Base-by-base conservation (phyloP, 1,140 invertebrate species). In the Anadara kagoshimensis region DNA sequence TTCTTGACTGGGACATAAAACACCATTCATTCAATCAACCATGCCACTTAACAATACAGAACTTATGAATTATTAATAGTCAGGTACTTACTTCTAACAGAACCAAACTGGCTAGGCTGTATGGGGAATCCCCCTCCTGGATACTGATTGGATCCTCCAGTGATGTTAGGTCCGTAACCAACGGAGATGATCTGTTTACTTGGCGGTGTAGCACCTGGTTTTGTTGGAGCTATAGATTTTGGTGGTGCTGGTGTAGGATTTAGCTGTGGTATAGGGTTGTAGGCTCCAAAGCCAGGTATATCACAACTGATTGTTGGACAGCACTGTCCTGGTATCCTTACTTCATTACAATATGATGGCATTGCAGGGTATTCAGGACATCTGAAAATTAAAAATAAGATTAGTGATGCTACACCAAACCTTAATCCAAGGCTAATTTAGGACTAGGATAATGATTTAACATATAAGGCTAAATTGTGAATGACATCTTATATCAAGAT, bases 291-390 rank as follows among this genome's bases (percentile, higher is more conserved):
- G 29, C 77, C 78, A 45, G 83, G 83, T 12, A 85, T 71, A 45
- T 83, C 77, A 70, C 83, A 85, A 22, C 54, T 67, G 8, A 85
- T 29, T 12, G 73, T 63, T 41, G 67, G 75, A 56, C 83, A 85
- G 57, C 83, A 85, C 61, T 80, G 79, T n/a, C 83, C 83, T n/a
- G 83, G 83, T 8, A 85, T 64, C 8, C 65, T 78, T 5, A 76
- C 69, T 18, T 53, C 44, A 3, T 63, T 47, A 69, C 83, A 85
- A 72, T 85, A 85, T 54, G 20, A 65, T 16, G 83, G 83, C 26
- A 83, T 41, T 1, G 75, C 16, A 12, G 83, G 81, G 69, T 80
- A 82, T 14, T 69, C 24, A 56, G 83, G 83, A 62, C 83, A 85
- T 62, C 83, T 85, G 74, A 22, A 45, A 67, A n/a, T 24, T 54